phyloP scores from a whole-genome alignment of 1,140 invertebrate species.

The Teleogryllus occipitalis region DNA sequence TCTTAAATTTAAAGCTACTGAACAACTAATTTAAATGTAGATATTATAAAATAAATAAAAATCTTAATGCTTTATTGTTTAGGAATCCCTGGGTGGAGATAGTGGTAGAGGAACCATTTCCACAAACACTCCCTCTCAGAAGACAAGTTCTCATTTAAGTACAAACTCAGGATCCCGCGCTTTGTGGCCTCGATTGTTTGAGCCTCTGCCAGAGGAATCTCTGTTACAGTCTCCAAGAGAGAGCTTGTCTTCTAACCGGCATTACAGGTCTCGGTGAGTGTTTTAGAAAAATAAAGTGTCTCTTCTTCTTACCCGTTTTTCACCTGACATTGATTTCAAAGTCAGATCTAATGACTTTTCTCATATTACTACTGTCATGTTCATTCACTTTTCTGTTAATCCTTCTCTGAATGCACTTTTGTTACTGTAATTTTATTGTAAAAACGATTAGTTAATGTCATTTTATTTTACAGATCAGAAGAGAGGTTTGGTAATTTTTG shows the following conservation, averaged over 20 bases:
- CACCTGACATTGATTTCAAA: too few relatives aligned
- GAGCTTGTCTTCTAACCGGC: neutral
- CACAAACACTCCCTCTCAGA: slow-evolving; percentile 20
- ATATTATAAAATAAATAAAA: neutral
- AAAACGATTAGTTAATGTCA: too few relatives aligned
- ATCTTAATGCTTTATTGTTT: neutral
- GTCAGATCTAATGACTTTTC: too few relatives aligned
- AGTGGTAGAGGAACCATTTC: slow-evolving; percentile 31
- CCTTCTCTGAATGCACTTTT: neutral
- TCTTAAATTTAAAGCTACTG: neutral
- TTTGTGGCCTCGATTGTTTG: neutral
- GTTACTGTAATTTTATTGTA: neutral
- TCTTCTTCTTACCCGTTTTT: too few relatives aligned
- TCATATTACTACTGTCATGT: neutral
- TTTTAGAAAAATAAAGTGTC: too few relatives aligned
- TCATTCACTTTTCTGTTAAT: too few relatives aligned
- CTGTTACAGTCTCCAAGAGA: neutral
- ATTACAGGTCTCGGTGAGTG: neutral
- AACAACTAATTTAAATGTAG: neutral
- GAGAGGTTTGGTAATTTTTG: neutral
- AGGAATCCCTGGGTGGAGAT: slow-evolving; percentile 19
- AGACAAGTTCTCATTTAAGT: slow-evolving; percentile 7
- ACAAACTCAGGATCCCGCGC: neutral
- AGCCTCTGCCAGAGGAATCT: neutral
- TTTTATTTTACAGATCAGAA: neutral